phyloP scores from a whole-genome alignment of 2,113 vertebrate species.

The Oncorhynchus clarkii region DNA sequence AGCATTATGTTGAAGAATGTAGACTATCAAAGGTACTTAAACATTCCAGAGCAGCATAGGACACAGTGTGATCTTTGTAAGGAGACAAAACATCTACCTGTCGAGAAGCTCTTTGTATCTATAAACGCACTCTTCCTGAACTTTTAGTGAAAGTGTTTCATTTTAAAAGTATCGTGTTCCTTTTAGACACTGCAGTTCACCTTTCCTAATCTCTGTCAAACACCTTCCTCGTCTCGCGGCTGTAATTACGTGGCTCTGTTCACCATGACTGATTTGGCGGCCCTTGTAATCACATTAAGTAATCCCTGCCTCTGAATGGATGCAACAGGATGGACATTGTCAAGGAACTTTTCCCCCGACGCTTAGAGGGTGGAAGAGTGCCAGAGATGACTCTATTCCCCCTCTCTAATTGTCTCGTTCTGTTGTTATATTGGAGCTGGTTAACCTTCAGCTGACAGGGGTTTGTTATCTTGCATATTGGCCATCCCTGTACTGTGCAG shows the following conservation, averaged over 20 bases:
- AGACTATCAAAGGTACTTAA: neutral
- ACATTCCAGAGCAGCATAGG: neutral
- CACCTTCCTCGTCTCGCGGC: conserved; percentile 56
- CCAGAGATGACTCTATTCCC: conserved; percentile 42
- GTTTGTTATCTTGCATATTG: neutral
- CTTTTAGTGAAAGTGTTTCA: conserved; percentile 1
- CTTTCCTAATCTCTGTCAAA: conserved; percentile 61
- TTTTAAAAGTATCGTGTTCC: conserved; percentile 7
- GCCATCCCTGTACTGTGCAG: neutral
- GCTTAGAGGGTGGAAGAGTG: conserved; percentile 40
- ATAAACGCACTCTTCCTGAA: neutral
- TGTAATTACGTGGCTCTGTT: conserved; percentile 63
- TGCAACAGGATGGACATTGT: conserved; percentile 52
- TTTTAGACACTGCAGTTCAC: conserved; percentile 50
- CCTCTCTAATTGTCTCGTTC: conserved; percentile 20
- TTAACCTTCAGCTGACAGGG: conserved; percentile 50
- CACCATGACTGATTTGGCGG: conserved; percentile 44
- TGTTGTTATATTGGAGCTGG: conserved; percentile 6
- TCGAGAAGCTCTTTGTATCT: neutral
- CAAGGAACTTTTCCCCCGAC: conserved; percentile 46
- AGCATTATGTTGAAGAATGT: too few relatives aligned
- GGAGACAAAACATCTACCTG: neutral
- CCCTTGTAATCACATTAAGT: conserved; percentile 67
- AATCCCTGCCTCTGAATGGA: conserved; percentile 55
- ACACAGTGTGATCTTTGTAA: neutral